phyloP scores from a whole-genome alignment of 2,888 invertebrate species.

The Diogma glabrata region DNA sequence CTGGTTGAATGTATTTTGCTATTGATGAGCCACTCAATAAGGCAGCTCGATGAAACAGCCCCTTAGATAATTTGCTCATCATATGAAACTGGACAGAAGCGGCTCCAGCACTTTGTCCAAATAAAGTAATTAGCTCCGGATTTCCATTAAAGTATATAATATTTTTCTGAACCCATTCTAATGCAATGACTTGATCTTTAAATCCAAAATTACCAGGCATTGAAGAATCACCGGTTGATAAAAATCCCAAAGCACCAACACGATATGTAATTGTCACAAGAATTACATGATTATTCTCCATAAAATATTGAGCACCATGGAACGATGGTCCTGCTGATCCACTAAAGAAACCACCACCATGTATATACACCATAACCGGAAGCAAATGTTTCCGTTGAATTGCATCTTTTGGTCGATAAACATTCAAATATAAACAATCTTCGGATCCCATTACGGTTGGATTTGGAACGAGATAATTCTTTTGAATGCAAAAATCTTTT shows the following conservation, averaged over 20 bases:
- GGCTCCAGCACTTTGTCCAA: constrained; percentile 40
- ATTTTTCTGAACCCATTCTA: constrained; percentile 38
- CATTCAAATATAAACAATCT: constrained; percentile 41
- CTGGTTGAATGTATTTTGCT: constrained; percentile 29
- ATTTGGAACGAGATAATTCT: constrained; percentile 29
- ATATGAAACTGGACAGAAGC: constrained; percentile 39
- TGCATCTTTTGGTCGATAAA: constrained; percentile 32
- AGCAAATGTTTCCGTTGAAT: constrained; percentile 14
- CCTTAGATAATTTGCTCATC: constrained; percentile 35
- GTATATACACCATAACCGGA: constrained; percentile 42
- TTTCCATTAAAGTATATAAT: constrained; percentile 38
- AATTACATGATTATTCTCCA: constrained; percentile 38
- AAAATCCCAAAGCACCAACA: constrained; percentile 34
- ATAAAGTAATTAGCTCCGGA: constrained; percentile 35
- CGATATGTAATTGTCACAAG: constrained; percentile 40
- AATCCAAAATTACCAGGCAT: constrained; percentile 41
- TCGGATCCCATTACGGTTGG: constrained; percentile 33
- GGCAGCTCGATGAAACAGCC: constrained; percentile 38
- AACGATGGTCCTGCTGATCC: constrained; percentile 35
- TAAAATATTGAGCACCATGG: constrained; percentile 40
- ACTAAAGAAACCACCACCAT: constrained; percentile 42
- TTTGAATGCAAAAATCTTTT: constrained; percentile 37
- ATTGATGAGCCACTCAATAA: constrained; percentile 39
- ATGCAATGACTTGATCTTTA: constrained; percentile 39
- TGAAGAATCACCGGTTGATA: constrained; percentile 37